These are phyloP conservation scores for Tineola bisselliella DNA, from an alignment of 2,888 invertebrate genomes.

Conservation along the genomic window DNA sequence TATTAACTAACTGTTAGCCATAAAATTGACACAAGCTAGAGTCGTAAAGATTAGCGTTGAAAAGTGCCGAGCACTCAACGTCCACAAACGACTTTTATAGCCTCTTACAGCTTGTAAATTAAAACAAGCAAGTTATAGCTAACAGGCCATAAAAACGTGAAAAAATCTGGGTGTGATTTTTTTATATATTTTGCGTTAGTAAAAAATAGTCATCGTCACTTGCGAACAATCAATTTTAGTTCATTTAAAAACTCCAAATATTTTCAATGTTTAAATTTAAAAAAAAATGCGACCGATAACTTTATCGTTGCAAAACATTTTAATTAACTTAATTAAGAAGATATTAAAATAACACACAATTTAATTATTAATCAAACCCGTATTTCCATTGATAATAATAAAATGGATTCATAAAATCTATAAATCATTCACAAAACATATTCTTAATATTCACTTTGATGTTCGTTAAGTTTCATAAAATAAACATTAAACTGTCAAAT, in stretches of 20 bases:
- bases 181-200: neutral
- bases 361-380: no score
- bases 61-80: conserved; percentile 13
- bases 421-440: neutral
- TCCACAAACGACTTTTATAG: conserved; percentile 10
- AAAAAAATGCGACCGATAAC: no score
- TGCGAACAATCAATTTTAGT: no score
- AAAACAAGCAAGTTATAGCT: conserved; percentile 11
- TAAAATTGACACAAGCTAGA: conserved; percentile 43
- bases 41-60: conserved; percentile 38
- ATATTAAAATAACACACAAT: no score
- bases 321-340: no score
- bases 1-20: conserved; percentile 41
- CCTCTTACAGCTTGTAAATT: conserved; percentile 15
- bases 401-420: neutral
- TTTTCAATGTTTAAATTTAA: no score
- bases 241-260: no score
- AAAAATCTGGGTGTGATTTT: neutral
- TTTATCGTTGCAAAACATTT: no score
- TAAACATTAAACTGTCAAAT: conserved; percentile 27
- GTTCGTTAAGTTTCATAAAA: conserved; percentile 20
- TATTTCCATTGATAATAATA: no score
- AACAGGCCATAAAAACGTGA: conserved; percentile 9
- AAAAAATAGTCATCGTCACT: no score
- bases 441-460: neutral